Evolutionary conservation across 2,888 invertebrate species (phyloP).

Genomic region (Strigamia crassipes): DNA sequence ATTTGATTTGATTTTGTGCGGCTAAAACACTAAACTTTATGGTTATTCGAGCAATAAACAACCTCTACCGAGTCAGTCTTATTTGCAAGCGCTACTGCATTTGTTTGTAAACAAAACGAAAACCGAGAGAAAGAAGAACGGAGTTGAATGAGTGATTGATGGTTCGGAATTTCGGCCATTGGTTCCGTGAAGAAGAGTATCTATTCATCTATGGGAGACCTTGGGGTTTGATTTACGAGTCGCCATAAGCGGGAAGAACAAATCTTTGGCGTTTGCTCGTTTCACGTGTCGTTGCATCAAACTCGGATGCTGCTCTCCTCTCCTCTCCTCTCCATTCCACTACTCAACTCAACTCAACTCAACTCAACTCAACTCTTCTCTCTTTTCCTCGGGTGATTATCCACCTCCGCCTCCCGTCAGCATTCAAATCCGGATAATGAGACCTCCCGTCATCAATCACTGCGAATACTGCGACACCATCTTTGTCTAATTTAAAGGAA

Average conservation of each 20-base stretch:
- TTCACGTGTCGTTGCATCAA: conserved; percentile 40
- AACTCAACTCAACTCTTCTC: too few relatives aligned
- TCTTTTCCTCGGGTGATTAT: conserved; percentile 33
- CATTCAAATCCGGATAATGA: conserved; percentile 12
- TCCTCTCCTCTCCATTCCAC: too few relatives aligned
- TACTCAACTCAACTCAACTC: too few relatives aligned
- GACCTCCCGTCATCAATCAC: background rate
- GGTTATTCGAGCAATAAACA: conserved; percentile 2
- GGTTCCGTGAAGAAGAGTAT: background rate
- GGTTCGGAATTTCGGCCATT: too few relatives aligned
- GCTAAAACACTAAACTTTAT: background rate
- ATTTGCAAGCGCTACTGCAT: background rate
- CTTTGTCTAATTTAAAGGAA: conserved; percentile 11
- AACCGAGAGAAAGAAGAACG: background rate
- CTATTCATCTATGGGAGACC: background rate
- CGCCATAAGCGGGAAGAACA: conserved; percentile 10
- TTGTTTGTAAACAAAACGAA: background rate
- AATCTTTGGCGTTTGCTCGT: conserved; percentile 19
- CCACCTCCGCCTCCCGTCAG: background rate
- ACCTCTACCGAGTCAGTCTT: background rate
- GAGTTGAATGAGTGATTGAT: background rate
- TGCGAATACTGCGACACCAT: background rate
- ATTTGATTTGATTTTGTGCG: background rate
- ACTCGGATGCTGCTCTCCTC: too few relatives aligned
- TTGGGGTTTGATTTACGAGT: conserved; percentile 13